A percentile compares a stretch with the other conserved stretches of the same genome.
Evolutionary conservation across 2,797 vertebrate genomes (phyloP).

Genomic region (Dipus sagitta): DNA sequence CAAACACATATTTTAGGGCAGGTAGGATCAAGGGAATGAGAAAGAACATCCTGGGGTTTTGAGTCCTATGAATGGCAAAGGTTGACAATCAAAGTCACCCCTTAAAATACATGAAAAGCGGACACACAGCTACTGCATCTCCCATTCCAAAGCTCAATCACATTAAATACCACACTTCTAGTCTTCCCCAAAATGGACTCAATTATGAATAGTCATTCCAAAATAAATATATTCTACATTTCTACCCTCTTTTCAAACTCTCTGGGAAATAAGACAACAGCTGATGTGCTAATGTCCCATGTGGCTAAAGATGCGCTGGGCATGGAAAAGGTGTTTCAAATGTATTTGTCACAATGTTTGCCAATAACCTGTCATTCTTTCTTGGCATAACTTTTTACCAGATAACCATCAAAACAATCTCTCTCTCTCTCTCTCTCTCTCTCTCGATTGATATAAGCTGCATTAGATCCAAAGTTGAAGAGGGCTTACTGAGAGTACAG

Average conservation of each 20-base stretch:
- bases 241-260: not conserved
- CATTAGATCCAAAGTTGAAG: constrained; percentile 31
- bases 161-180: not conserved
- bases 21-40: not conserved
- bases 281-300: not conserved
- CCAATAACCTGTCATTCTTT: not conserved
- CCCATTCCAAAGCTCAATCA: not conserved
- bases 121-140: not conserved
- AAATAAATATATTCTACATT: not conserved
- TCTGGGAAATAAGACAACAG: not conserved
- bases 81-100: not conserved
- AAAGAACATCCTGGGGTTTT: not conserved
- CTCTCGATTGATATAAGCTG: constrained; percentile 16
- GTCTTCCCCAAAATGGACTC: not conserved
- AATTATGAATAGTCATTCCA: not conserved
- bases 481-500: not conserved
- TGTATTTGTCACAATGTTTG: not conserved
- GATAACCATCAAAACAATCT: not conserved
- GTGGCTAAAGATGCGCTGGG: not conserved
- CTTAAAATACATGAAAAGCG: not conserved
- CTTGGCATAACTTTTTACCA: not conserved
- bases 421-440: not conserved
- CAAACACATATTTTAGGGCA: not conserved
- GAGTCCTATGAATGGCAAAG: not conserved
- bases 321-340: not conserved